phyloP scores from a whole-genome alignment of 1,140 invertebrate species.

The Coptotermes formosanus region DNA sequence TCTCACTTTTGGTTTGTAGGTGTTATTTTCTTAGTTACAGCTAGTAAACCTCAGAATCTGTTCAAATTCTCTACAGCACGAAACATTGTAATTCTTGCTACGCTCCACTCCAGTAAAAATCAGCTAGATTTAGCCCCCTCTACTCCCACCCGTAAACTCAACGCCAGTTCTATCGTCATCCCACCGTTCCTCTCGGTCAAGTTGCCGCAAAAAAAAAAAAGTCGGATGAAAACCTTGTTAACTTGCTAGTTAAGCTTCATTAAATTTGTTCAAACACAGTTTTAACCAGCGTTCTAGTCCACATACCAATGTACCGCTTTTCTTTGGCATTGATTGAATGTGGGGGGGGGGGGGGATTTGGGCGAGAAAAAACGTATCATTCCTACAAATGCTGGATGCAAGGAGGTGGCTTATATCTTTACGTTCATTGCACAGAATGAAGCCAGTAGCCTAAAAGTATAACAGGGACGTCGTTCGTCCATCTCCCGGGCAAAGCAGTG shows the following conservation, averaged over 20 bases:
- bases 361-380: too few species aligned
- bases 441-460: too few species aligned
- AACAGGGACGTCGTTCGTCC: too few species aligned
- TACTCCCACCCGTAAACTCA: background rate
- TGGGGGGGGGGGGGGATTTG: too few species aligned
- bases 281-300: constrained; percentile 23
- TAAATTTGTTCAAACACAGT: constrained; percentile 31
- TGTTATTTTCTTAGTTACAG: too few species aligned
- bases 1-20: too few species aligned
- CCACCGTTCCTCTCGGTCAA: background rate
- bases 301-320: constrained; percentile 24
- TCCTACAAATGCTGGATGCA: too few species aligned
- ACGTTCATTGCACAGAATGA: too few species aligned
- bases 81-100: background rate
- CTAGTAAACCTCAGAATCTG: too few species aligned
- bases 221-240: constrained; percentile 29
- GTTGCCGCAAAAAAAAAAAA: background rate
- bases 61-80: too few species aligned
- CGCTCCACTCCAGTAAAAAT: background rate
- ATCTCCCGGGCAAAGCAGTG: too few species aligned
- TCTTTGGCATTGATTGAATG: background rate
- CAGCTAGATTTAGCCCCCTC: background rate
- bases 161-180: background rate
- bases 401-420: too few species aligned
- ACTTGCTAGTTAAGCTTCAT: constrained; percentile 31